phyloP scores from a whole-genome alignment of 2,113 vertebrate genomes.

The Actenoides lindsayi region DNA sequence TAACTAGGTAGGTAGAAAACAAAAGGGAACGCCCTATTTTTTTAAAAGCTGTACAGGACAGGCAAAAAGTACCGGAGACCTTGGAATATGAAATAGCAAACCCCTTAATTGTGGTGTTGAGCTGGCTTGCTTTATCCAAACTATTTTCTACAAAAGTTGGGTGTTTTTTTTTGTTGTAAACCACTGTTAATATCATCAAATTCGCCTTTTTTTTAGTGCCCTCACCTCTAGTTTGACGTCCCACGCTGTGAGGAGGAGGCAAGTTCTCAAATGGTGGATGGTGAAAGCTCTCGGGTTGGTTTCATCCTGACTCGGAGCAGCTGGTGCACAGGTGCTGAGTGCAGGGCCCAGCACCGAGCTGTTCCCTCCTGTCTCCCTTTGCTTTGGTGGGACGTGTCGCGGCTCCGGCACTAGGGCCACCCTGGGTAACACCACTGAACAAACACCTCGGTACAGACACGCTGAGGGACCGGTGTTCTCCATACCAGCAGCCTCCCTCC shows the following conservation, averaged over 20 bases:
- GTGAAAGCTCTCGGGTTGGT: background rate
- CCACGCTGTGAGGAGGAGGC: background rate
- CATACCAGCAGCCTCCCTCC: background rate
- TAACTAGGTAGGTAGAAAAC: constrained; percentile 39
- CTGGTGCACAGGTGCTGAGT: constrained; percentile 23
- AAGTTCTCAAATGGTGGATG: background rate
- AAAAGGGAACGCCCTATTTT: constrained; percentile 65
- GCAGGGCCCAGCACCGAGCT: background rate
- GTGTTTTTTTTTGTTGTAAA: background rate
- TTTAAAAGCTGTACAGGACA: constrained; percentile 60
- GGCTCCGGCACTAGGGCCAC: background rate
- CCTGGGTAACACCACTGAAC: background rate
- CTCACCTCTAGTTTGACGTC: background rate
- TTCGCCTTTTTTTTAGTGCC: background rate
- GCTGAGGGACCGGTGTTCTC: background rate
- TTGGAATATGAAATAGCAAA: background rate
- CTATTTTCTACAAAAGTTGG: background rate
- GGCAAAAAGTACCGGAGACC: constrained; percentile 14
- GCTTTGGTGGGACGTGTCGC: background rate
- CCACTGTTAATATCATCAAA: background rate
- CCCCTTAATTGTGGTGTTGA: background rate
- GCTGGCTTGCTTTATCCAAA: constrained; percentile 20
- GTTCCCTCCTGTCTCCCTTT: background rate
- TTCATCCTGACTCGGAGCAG: background rate
- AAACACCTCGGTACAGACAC: background rate